Percentiles rank a stretch among this genome's conserved stretches.
phyloP scores from a whole-genome alignment of 2,113 vertebrate genomes.

The Crotalus helleri region DNA sequence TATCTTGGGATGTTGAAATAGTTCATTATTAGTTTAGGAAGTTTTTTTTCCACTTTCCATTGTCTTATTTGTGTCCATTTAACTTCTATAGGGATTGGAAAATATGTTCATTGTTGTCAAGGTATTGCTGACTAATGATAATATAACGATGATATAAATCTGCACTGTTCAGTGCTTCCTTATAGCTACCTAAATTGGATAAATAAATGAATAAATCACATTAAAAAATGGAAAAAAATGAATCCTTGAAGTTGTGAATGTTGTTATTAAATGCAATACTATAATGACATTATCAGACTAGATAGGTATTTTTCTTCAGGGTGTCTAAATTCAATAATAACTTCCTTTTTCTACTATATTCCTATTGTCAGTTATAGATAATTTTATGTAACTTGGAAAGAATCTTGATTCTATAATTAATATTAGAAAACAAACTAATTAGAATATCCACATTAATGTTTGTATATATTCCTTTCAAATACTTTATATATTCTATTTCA shows the following conservation, averaged over 20 bases:
- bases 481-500: constrained; percentile 53
- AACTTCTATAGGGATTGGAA: neutral
- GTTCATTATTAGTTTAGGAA: neutral
- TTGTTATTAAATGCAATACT: neutral
- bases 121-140: neutral
- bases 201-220: neutral
- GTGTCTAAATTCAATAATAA: neutral
- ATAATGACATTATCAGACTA: neutral
- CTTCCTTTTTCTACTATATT: neutral
- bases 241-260: neutral
- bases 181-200: neutral
- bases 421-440: constrained; percentile 65
- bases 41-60: neutral
- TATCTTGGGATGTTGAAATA: neutral
- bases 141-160: neutral
- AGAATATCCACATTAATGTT: constrained; percentile 56
- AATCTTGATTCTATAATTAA: constrained; percentile 30
- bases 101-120: neutral
- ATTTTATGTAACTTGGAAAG: neutral
- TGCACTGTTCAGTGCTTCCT: neutral
- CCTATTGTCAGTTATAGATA: neutral
- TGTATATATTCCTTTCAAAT: constrained; percentile 49
- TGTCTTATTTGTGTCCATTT: neutral
- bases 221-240: neutral
- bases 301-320: neutral